Percentiles rank a stretch among this genome's conserved stretches.
Conservation (phyloP, 2,888 invertebrate species). For the Smittia sp. region DNA sequence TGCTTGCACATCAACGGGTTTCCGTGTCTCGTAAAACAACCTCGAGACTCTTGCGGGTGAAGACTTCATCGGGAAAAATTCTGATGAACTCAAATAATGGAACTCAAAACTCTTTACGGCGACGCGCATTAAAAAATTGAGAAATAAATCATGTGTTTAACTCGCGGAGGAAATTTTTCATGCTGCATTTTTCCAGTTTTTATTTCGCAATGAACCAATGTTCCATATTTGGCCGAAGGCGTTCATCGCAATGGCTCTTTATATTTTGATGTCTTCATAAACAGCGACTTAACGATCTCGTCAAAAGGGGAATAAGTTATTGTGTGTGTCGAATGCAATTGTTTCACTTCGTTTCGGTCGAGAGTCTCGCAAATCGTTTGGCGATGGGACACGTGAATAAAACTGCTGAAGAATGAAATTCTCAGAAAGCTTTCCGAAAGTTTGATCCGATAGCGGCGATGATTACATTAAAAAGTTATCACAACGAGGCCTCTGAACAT, state of each 20-base stretch:
- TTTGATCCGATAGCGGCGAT: too few species aligned
- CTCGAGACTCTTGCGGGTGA: neutral
- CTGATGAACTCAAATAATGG: neutral
- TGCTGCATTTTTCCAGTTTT: neutral
- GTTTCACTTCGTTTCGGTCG: neutral
- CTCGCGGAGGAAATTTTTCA: neutral
- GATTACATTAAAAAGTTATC: neutral
- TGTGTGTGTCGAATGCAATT: constrained; percentile 10
- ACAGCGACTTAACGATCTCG: constrained; percentile 14
- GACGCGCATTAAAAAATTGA: neutral
- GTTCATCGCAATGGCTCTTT: constrained; percentile 1
- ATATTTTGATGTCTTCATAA: constrained; percentile 15
- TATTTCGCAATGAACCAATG: neutral
- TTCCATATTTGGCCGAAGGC: constrained; percentile 7
- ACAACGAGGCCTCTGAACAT: neutral
- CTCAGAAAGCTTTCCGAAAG: neutral
- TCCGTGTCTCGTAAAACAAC: constrained; percentile 1
- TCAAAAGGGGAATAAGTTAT: constrained; percentile 13
- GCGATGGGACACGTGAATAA: neutral
- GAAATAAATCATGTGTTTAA: constrained; percentile 17
- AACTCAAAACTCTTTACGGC: constrained; percentile 1
- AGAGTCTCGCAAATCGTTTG: neutral
- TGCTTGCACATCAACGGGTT: constrained; percentile 29
- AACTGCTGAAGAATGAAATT: neutral
- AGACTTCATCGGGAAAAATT: neutral